Conservation (phyloP, 2,888 invertebrate species). For the Aleiodes alternator region DNA sequence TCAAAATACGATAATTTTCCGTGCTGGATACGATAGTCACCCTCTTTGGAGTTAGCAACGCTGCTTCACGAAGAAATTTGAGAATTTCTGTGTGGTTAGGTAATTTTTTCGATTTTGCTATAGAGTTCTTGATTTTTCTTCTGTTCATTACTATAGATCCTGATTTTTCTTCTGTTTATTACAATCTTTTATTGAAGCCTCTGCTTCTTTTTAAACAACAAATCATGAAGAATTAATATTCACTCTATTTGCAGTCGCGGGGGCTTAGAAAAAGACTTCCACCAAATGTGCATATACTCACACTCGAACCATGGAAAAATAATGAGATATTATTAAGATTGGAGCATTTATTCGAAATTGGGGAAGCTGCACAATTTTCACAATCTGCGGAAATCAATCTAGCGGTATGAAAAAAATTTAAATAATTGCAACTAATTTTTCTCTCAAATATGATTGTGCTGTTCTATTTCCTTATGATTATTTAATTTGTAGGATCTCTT, state of each 20-base stretch:
- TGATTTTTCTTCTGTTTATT: too few species aligned
- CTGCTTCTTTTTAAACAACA: neutral
- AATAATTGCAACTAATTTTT: neutral
- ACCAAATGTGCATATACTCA: conserved; percentile 84
- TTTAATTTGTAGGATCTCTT: conserved; percentile 76
- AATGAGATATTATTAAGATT: conserved; percentile 82
- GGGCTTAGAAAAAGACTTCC: conserved; percentile 80
- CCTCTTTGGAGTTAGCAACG: too few species aligned
- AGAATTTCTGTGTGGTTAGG: too few species aligned
- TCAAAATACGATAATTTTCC: too few species aligned
- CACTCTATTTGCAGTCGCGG: conserved; percentile 74
- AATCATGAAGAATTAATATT: neutral
- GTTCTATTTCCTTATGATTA: neutral
- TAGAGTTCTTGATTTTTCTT: too few species aligned
- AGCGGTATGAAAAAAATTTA: conserved; percentile 67
- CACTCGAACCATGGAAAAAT: conserved; percentile 86
- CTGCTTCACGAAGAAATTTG: too few species aligned
- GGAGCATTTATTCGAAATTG: conserved; percentile 85
- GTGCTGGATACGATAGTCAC: too few species aligned
- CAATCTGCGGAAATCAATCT: conserved; percentile 79
- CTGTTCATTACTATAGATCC: too few species aligned
- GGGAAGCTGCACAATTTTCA: conserved; percentile 79
- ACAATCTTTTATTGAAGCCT: too few species aligned
- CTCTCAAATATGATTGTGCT: neutral
- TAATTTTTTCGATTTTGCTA: too few species aligned